phyloP scores from a whole-genome alignment of 2,888 invertebrate species.

The Pemphredon lugubris region DNA sequence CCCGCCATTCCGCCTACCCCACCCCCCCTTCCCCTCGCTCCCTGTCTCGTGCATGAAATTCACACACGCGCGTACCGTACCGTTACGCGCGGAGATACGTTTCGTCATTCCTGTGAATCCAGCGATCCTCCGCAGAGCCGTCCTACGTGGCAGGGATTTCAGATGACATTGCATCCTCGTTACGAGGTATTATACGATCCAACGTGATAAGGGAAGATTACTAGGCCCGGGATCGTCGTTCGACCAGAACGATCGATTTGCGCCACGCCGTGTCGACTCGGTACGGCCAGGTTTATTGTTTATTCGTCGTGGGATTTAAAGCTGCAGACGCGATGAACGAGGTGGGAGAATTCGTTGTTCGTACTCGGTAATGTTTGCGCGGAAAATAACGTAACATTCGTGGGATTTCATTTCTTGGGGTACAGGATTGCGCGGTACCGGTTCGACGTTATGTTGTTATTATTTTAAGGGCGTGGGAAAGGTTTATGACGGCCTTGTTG shows the following conservation, averaged over 20 bases:
- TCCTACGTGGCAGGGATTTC: slow-evolving; percentile 64
- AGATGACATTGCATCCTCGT: slow-evolving; percentile 70
- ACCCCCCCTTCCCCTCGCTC: not conserved
- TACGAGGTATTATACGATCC: slow-evolving; percentile 65
- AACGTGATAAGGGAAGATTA: slow-evolving; percentile 62
- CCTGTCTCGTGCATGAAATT: slow-evolving; percentile 16
- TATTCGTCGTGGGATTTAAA: slow-evolving; percentile 9
- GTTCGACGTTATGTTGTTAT: too few species aligned
- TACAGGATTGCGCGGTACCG: too few species aligned
- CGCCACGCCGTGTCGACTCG: not conserved
- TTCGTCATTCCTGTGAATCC: slow-evolving; percentile 67
- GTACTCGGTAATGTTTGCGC: too few species aligned
- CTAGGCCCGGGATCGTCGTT: slow-evolving; percentile 45
- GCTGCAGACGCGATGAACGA: not conserved
- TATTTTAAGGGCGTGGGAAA: too few species aligned
- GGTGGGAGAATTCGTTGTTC: not conserved
- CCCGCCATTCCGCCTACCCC: slow-evolving; percentile 8
- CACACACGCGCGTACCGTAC: slow-evolving; percentile 1
- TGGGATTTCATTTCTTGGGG: too few species aligned
- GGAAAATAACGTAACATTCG: too few species aligned
- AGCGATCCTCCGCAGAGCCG: slow-evolving; percentile 61
- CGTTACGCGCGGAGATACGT: slow-evolving; percentile 48
- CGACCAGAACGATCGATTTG: slow-evolving; percentile 19
- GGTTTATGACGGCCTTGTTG: too few species aligned
- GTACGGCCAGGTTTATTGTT: slow-evolving; percentile 28